Percentiles rank a stretch among this genome's conserved stretches.
These are phyloP conservation scores for Mastomys coucha DNA, from an alignment of 2,113 vertebrate genomes.

Conservation along the genomic window DNA sequence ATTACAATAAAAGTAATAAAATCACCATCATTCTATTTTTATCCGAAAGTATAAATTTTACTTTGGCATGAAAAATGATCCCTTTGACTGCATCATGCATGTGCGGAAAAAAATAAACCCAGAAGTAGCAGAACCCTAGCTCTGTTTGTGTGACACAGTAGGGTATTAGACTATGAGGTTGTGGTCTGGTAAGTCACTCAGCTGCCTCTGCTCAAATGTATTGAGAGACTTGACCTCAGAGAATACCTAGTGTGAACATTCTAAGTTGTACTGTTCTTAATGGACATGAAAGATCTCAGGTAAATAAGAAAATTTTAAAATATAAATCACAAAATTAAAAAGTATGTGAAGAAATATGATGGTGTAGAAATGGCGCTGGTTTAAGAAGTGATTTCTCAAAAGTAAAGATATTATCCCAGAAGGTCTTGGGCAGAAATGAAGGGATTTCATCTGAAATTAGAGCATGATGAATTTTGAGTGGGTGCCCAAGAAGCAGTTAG, in stretches of 20 bases:
- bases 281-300: background rate
- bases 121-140: background rate
- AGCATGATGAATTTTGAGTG: background rate
- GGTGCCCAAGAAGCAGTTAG: background rate
- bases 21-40: constrained; percentile 52
- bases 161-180: background rate
- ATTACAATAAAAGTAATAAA: constrained; percentile 70
- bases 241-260: background rate
- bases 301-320: background rate
- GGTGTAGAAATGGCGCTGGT: background rate
- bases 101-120: background rate
- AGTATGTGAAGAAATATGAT: background rate
- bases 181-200: background rate
- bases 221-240: background rate
- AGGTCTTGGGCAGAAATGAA: background rate
- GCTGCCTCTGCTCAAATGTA: background rate
- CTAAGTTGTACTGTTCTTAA: background rate
- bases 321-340: background rate
- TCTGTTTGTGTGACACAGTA: background rate
- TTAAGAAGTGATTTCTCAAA: background rate
- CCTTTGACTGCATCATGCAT: background rate
- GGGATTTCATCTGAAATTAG: background rate
- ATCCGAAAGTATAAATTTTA: constrained; percentile 24
- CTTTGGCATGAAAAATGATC: constrained; percentile 43
- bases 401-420: background rate